phyloP scores from a whole-genome alignment of 2,888 invertebrate species.

The Leptopterna dolabrata region DNA sequence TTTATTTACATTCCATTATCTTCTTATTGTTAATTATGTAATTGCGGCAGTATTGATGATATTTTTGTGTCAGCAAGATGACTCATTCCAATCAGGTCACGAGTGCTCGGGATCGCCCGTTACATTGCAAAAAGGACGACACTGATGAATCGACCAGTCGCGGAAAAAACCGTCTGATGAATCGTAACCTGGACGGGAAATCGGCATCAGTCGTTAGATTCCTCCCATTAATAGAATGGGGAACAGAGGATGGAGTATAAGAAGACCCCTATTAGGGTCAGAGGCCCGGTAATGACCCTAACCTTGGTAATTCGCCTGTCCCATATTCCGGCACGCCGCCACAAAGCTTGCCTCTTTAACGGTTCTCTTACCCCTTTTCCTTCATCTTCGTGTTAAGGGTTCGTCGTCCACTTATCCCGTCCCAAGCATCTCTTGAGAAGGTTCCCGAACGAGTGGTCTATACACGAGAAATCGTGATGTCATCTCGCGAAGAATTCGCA shows the following conservation, averaged over 20 bases:
- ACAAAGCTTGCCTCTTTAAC: conserved; percentile 11
- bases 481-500: neutral
- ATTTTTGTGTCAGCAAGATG: neutral
- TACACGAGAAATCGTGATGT: conserved; percentile 36
- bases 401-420: conserved; percentile 20
- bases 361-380: neutral
- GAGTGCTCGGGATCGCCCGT: neutral
- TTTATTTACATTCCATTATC: too few species aligned
- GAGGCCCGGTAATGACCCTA: conserved; percentile 35
- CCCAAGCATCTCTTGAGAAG: conserved; percentile 16
- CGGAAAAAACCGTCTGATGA: neutral
- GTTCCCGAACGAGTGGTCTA: neutral
- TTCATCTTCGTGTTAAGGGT: conserved; percentile 28
- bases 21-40: too few species aligned
- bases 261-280: conserved; percentile 26
- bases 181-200: neutral
- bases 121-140: neutral
- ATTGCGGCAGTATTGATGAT: too few species aligned
- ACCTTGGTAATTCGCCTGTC: conserved; percentile 43
- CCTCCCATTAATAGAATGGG: neutral
- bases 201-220: conserved; percentile 8
- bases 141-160: neutral
- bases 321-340: conserved; percentile 31
- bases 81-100: neutral
- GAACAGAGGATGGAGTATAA: neutral